Evolutionary conservation across 2,797 vertebrate genomes (phyloP), one percentile per base, ranked within the genome.

Genomic region (Darevskia nairensis): DNA sequence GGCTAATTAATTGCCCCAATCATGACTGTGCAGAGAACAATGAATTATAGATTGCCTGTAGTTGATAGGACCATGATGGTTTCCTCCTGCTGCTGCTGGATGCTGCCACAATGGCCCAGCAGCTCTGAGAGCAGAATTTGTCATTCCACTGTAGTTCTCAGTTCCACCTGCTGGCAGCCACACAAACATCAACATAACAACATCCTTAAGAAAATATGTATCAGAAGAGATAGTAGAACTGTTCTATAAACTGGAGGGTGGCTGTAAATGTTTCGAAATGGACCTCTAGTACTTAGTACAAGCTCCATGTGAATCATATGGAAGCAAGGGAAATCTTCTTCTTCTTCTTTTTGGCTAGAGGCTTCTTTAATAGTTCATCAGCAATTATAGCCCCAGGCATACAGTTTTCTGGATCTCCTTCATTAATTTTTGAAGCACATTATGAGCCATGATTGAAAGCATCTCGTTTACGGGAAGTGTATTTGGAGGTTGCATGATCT

Each of bases 341-440:
- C 15, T 3, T 55, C 15, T 55, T 76, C 27, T 35, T 27, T 85
- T 76, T 85, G n/a, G 50, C 27, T 50, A 44, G 82, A 75, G 74
- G 23, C 55, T 61, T 76, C 35, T 61, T 8, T 29, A 64, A 19
- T n/a, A 85, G n/a, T 71, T 59, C 50, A 75, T 59, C 83, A 41
- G 55, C 72, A 17, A 19, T 75, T 75, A 19, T 29, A 69, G 25
- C n/a, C 23, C 32, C 79, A 75, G 55, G 8, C 55, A 76, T n/a
- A 76, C 11, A 61, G 23, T 41, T 76, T 84, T 76, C 9, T 77
- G 59, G 8, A 85, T 46, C 75, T 66, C 21, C 35, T 85, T 66
- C 84, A 77, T 85, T 85, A 85, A 77, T 76, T 44, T 77, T 77
- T 77, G 84, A 77, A 85, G 59, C 39, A 41, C 72, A 77, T 66